Evolutionary conservation across 1,140 invertebrate genomes (phyloP).

Genomic region (Calliphora vicina): DNA sequence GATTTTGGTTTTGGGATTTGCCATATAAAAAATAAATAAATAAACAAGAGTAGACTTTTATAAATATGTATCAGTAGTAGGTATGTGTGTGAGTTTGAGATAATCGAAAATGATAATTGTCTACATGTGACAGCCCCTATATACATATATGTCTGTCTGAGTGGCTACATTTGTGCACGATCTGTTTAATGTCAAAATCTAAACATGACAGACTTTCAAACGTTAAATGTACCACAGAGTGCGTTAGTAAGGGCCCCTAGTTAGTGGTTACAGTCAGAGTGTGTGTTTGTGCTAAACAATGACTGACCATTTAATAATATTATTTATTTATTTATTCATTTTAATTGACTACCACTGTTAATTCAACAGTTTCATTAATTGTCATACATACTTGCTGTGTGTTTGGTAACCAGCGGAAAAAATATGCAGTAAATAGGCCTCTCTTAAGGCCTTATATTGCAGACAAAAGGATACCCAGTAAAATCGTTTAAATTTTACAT

Average conservation of each 20-base stretch:
- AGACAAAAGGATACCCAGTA: no score
- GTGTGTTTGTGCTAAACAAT: not conserved
- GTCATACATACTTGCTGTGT: no score
- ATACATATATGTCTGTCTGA: not conserved
- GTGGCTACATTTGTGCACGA: not conserved
- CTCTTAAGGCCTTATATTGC: no score
- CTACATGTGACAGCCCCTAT: constrained; percentile 25
- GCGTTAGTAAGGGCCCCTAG: not conserved
- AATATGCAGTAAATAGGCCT: no score
- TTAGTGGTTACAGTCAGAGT: no score
- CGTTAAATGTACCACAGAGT: not conserved
- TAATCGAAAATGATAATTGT: constrained; percentile 6
- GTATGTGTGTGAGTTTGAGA: no score
- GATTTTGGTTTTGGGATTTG: not conserved
- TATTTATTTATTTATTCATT: not conserved
- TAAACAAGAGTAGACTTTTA: no score
- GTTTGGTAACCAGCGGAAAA: no score
- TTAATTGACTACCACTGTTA: not conserved
- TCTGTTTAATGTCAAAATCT: no score
- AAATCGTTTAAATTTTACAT: no score
- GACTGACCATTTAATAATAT: not conserved
- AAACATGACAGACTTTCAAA: not conserved
- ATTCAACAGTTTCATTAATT: not conserved
- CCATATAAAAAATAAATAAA: no score
- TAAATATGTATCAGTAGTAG: no score